Conservation (phyloP, 2,888 invertebrate genomes). For the Habroteleia sp. region DNA sequence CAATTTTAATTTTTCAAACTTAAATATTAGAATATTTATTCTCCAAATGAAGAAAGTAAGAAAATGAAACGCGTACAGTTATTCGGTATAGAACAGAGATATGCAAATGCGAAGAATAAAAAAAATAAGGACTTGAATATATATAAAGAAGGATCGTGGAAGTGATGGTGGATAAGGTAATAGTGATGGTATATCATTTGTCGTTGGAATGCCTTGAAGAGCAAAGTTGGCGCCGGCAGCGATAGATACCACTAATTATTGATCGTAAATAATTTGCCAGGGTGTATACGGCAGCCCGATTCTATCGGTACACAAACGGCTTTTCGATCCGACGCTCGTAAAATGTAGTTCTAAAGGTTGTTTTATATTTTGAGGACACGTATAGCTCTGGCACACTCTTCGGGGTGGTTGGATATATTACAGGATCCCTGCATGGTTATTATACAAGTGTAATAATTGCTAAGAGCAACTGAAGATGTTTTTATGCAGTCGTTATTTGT, state of each 20-base stretch:
- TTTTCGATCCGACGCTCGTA: conserved; percentile 66
- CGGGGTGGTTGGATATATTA: conserved; percentile 78
- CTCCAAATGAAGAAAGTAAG: too few relatives aligned
- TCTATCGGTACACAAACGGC: conserved; percentile 71
- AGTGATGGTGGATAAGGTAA: conserved; percentile 47
- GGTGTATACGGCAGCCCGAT: conserved; percentile 75
- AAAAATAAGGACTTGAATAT: conserved; percentile 31
- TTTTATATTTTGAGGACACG: conserved; percentile 51
- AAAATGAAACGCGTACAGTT: too few relatives aligned
- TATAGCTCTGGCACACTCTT: conserved; percentile 64
- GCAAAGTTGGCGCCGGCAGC: conserved; percentile 80
- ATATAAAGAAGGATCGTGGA: too few relatives aligned
- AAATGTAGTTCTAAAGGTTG: conserved; percentile 66
- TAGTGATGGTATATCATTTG: conserved; percentile 76
- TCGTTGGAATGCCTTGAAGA: conserved; percentile 71
- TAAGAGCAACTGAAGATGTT: conserved; percentile 60
- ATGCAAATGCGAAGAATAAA: conserved; percentile 41
- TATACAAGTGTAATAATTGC: conserved; percentile 76
- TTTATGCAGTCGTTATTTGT: conserved; percentile 68
- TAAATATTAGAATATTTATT: too few relatives aligned
- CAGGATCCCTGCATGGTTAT: conserved; percentile 74
- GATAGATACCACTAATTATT: conserved; percentile 82
- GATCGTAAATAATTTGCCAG: conserved; percentile 80
- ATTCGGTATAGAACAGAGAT: conserved; percentile 21
- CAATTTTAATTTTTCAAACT: too few relatives aligned